These are phyloP conservation scores for Electrophaes corylata DNA, from an alignment of 2,888 invertebrate species.

Conservation along the genomic window DNA sequence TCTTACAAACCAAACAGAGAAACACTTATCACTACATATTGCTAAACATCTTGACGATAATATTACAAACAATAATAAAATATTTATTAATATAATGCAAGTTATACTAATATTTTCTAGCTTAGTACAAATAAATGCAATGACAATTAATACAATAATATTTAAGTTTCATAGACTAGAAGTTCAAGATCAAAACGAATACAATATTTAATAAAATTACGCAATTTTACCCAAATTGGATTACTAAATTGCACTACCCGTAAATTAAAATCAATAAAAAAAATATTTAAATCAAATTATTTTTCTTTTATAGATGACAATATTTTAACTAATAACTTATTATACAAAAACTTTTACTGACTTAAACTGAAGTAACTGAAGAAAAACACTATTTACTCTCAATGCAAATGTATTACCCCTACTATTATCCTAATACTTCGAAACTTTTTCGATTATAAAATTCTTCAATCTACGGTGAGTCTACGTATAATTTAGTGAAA, in stretches of 20 bases:
- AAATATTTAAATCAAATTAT: too few species aligned
- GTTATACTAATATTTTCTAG: conserved; percentile 3
- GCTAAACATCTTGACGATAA: conserved; percentile 41
- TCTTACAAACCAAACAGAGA: conserved; percentile 54
- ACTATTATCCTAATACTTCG: conserved; percentile 29
- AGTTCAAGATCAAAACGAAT: conserved; percentile 19
- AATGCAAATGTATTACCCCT: conserved; percentile 23
- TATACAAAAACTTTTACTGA: not conserved
- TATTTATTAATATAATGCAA: conserved; percentile 15
- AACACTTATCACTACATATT: conserved; percentile 48
- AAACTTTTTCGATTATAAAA: conserved; percentile 52
- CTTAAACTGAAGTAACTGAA: not conserved
- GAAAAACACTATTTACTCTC: conserved; percentile 4
- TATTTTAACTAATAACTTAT: not conserved
- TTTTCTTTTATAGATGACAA: too few species aligned
- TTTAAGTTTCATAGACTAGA: conserved; percentile 34
- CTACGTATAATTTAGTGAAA: conserved; percentile 44
- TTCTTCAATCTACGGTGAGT: conserved; percentile 49
- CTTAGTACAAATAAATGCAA: conserved; percentile 33
- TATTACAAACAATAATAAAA: conserved; percentile 38
- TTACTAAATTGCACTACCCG: conserved; percentile 75
- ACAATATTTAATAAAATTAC: conserved; percentile 11
- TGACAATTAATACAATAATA: conserved; percentile 27
- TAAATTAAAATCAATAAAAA: conserved; percentile 49
- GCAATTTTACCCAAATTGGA: not conserved